Base-by-base conservation (phyloP, 2,888 invertebrate genomes). In the Carcina quercana region DNA sequence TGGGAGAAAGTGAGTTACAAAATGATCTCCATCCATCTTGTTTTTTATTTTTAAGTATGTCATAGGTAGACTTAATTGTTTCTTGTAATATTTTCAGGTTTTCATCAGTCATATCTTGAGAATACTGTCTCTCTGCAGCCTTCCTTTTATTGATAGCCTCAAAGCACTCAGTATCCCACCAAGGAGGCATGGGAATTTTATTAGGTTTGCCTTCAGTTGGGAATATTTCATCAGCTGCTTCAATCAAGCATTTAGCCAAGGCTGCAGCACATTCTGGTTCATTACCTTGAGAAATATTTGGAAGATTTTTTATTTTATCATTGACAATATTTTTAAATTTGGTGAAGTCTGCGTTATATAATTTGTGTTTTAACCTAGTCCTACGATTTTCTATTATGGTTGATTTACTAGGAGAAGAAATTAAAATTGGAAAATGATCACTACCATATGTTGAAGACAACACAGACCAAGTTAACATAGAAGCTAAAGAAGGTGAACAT, bases 81-180 rank as follows among this genome's bases (percentile, higher is more conserved):
- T 20, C 14, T 40, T 37, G 5, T 31, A 32, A 3, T 28, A 10
- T 15, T 25, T 29, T 5, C 40, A 13, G 5, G 17, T 2, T 2
- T 25, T 22, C 3, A 36, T 15, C n/a, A 25, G n/a, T n/a, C n/a
- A n/a, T n/a, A n/a, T n/a, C n/a, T n/a, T n/a, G n/a, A n/a, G n/a
- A n/a, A n/a, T n/a, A n/a, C n/a, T n/a, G n/a, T n/a, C n/a, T n/a
- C n/a, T n/a, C n/a, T n/a, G n/a, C n/a, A n/a, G n/a, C n/a, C n/a
- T n/a, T n/a, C n/a, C n/a, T n/a, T n/a, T n/a, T n/a, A n/a, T n/a
- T n/a, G n/a, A n/a, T n/a, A n/a, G n/a, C 12, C 3, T 15, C 6
- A 6, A 29, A 25, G 17, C 40, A 40, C n/a, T 43, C 37, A 5
- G 17, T 3, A 19, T 43, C 35, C 28, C 40, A 38, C 36, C 37